phyloP scores from a whole-genome alignment of 2,797 vertebrate species.

The Sebastes hubbsi region DNA sequence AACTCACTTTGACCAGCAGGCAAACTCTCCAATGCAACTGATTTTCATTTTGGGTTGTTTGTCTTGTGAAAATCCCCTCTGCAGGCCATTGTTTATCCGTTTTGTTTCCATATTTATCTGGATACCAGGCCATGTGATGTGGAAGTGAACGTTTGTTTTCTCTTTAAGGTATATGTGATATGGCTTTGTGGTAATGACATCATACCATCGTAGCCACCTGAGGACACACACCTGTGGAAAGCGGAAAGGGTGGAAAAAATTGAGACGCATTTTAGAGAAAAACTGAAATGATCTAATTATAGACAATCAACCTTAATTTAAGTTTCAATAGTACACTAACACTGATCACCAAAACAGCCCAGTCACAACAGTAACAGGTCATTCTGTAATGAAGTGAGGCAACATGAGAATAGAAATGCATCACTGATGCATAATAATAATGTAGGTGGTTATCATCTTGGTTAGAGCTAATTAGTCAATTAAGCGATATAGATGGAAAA shows the following conservation, averaged over 20 bases:
- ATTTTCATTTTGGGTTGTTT: neutral
- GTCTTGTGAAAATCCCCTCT: neutral
- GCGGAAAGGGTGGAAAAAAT: neutral
- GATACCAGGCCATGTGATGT: constrained; percentile 5
- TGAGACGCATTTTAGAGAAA: neutral
- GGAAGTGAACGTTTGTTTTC: neutral
- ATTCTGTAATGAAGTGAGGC: neutral
- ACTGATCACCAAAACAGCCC: neutral
- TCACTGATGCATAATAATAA: neutral
- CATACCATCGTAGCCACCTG: neutral
- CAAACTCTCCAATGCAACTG: neutral
- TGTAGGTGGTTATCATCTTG: neutral
- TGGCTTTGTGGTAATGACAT: constrained; percentile 11
- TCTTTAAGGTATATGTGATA: neutral
- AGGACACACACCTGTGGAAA: constrained; percentile 26
- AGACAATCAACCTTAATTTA: neutral
- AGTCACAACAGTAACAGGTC: neutral
- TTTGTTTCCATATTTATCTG: constrained; percentile 1
- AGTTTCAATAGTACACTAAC: neutral
- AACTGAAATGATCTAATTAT: neutral
- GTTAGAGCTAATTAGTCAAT: neutral
- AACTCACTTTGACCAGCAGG: neutral
- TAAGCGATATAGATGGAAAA: too few species aligned
- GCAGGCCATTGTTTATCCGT: neutral
- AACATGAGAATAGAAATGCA: neutral